These are phyloP conservation scores for Diaphora mendica DNA, from an alignment of 2,888 invertebrate species.

Conservation along the genomic window DNA sequence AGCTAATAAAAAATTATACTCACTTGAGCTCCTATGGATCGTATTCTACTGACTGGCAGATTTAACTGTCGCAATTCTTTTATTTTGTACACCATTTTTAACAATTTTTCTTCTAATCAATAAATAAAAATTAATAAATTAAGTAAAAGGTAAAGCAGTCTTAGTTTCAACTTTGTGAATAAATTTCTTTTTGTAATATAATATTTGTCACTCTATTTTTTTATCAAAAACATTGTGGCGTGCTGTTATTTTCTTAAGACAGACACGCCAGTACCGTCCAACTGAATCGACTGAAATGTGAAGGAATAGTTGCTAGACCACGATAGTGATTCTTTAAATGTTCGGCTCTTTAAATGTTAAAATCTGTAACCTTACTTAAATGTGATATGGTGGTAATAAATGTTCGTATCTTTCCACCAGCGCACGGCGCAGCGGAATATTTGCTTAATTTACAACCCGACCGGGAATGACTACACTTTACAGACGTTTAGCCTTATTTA, in stretches of 20 bases:
- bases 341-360: not conserved
- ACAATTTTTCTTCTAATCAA: not conserved
- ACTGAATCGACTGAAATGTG: slow-evolving; percentile 27
- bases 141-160: slow-evolving; percentile 2
- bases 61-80: slow-evolving; percentile 54
- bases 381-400: slow-evolving; percentile 1
- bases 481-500: not conserved
- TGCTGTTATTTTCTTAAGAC: not conserved
- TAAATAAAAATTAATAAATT: not conserved
- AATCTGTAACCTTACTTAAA: slow-evolving; percentile 6
- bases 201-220: not conserved
- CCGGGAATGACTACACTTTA: not conserved
- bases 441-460: not conserved
- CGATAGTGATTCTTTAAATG: not conserved
- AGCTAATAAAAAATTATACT: slow-evolving; percentile 30
- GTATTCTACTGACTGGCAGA: slow-evolving; percentile 58
- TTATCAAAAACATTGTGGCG: slow-evolving; percentile 3
- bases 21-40: slow-evolving; percentile 72
- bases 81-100: slow-evolving; percentile 71
- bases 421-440: slow-evolving; percentile 2
- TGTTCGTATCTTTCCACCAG: slow-evolving; percentile 12
- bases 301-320: slow-evolving; percentile 6
- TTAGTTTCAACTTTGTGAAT: not conserved
- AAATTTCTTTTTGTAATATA: not conserved
- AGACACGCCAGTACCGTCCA: slow-evolving; percentile 20